Evolutionary conservation across 2,113 vertebrate genomes (phyloP).

Genomic region (Sciurus niger): DNA sequence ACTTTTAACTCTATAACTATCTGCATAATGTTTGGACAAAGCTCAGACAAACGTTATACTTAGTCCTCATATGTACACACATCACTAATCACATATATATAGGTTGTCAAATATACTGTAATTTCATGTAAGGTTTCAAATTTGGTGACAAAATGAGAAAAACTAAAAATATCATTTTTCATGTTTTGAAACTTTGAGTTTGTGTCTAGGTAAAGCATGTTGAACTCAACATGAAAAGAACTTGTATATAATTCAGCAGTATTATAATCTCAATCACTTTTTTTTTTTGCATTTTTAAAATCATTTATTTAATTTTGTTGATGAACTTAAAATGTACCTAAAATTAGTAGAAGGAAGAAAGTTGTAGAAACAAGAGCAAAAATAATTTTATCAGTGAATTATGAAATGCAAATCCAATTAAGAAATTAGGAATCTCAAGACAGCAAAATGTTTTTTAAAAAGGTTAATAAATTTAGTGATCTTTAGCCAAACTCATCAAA

Average conservation of each 20-base stretch:
- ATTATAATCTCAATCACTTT: constrained; percentile 96
- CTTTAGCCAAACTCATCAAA: not conserved
- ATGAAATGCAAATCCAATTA: not conserved
- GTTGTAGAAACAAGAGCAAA: not conserved
- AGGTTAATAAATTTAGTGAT: not conserved
- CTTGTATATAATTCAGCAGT: constrained; percentile 94
- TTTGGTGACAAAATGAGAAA: constrained; percentile 97
- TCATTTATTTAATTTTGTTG: not conserved
- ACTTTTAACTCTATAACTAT: constrained; percentile 96
- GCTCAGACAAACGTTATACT: constrained; percentile 96
- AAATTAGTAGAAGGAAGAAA: not conserved
- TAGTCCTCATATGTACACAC: constrained; percentile 97
- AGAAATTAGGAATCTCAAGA: constrained; percentile 15
- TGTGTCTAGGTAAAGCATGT: constrained; percentile 99
- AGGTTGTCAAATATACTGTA: constrained; percentile 97
- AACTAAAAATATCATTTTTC: constrained; percentile 95
- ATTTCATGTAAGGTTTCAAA: constrained; percentile 95
- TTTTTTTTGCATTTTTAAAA: not conserved
- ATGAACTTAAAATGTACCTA: not conserved
- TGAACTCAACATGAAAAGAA: constrained; percentile 97
- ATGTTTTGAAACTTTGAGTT: constrained; percentile 97
- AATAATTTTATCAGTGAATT: not conserved
- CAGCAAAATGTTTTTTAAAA: not conserved
- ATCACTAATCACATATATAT: constrained; percentile 98
- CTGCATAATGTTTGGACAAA: constrained; percentile 97